phyloP scores from a whole-genome alignment of 2,888 invertebrate genomes.

The Tipula confusa region DNA sequence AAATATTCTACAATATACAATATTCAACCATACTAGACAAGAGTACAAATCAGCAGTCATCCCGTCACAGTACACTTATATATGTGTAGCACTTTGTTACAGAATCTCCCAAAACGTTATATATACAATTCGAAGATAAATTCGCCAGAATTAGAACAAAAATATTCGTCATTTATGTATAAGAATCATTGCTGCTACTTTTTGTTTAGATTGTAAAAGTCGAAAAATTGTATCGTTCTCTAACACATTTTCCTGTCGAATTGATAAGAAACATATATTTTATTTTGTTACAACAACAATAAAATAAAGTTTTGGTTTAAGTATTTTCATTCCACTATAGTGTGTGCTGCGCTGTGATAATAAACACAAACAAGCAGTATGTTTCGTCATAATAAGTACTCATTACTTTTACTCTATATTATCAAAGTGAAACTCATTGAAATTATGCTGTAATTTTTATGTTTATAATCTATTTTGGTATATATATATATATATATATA shows the following conservation, averaged over 20 bases:
- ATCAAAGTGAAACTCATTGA: neutral
- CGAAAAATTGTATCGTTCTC: neutral
- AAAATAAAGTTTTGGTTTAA: neutral
- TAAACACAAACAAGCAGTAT: neutral
- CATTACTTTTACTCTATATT: neutral
- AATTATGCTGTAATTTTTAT: slow-evolving; percentile 8
- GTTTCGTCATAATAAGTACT: neutral
- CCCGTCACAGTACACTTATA: neutral
- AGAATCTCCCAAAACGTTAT: neutral
- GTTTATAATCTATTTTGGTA: slow-evolving; percentile 5
- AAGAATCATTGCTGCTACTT: neutral
- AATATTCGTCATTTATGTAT: neutral
- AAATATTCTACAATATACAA: neutral
- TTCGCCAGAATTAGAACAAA: neutral
- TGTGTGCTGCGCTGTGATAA: neutral
- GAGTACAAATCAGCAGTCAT: neutral
- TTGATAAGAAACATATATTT: neutral
- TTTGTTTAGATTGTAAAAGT: neutral
- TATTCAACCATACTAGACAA: neutral
- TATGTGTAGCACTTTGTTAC: neutral
- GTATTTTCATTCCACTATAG: neutral
- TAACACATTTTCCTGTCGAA: slow-evolving; percentile 3
- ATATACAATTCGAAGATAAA: neutral
- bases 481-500: too few relatives aligned
- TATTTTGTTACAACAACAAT: neutral